These are phyloP conservation scores for Temnothorax unifasciatus DNA, from an alignment of 2,888 invertebrate genomes.

Conservation along the genomic window DNA sequence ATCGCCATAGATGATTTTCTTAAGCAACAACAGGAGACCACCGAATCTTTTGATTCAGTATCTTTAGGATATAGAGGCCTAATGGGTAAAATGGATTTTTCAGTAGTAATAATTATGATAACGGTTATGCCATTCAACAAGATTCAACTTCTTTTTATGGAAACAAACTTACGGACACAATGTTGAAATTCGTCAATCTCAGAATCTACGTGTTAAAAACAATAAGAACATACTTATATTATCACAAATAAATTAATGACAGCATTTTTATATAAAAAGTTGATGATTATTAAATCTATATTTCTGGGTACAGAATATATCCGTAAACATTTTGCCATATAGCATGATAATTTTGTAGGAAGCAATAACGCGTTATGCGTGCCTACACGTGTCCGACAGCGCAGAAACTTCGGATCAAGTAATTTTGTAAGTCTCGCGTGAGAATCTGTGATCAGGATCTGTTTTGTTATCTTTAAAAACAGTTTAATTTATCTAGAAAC, in stretches of 20 bases:
- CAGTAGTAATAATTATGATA: neutral
- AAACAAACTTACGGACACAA: neutral
- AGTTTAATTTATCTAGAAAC: conserved; percentile 6
- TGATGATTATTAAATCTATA: neutral
- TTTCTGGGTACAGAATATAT: conserved; percentile 50
- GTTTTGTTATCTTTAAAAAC: conserved; percentile 32
- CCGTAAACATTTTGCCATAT: conserved; percentile 30
- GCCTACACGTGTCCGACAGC: conserved; percentile 80
- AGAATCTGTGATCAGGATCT: conserved; percentile 66
- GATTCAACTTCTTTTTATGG: neutral
- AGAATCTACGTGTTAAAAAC: neutral
- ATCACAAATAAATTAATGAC: neutral
- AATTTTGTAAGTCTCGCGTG: conserved; percentile 84
- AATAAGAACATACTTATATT: conserved; percentile 18
- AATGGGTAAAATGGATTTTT: conserved; percentile 87
- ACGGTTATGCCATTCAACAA: neutral
- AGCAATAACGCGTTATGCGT: conserved; percentile 83
- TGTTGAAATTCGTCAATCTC: neutral
- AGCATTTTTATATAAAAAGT: neutral
- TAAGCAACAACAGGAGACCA: conserved; percentile 91
- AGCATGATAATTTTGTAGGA: conserved; percentile 83
- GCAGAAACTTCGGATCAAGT: conserved; percentile 84
- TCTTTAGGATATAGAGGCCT: conserved; percentile 92
- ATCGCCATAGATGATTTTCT: conserved; percentile 92
- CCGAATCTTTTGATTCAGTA: conserved; percentile 91